phyloP scores from a whole-genome alignment of 2,113 vertebrate genomes.

The Hypomesus transpacificus region DNA sequence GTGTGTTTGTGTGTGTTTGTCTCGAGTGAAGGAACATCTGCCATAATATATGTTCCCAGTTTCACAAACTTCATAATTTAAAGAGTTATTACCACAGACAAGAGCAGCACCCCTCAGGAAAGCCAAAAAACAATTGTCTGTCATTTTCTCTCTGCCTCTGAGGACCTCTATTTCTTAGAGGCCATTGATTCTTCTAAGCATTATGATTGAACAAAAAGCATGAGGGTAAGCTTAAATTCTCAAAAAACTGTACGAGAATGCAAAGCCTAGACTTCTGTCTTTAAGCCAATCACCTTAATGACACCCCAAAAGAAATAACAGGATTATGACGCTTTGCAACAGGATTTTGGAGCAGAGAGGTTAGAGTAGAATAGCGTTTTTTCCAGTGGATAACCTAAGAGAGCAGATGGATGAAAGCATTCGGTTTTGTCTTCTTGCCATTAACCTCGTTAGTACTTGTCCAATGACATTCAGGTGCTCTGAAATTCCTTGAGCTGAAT shows the following conservation, averaged over 20 bases:
- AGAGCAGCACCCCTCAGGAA: slow-evolving; percentile 7
- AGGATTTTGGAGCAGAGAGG: neutral
- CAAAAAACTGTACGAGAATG: no score
- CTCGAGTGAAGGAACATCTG: slow-evolving; percentile 6
- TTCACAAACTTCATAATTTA: slow-evolving; percentile 3
- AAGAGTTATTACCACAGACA: slow-evolving; percentile 25
- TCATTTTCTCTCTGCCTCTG: slow-evolving; percentile 20
- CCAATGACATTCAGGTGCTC: neutral
- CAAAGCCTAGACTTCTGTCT: neutral
- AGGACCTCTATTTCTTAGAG: neutral
- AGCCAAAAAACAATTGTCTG: neutral
- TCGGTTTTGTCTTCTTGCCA: no score
- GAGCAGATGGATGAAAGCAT: no score
- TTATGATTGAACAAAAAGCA: no score
- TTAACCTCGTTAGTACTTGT: neutral
- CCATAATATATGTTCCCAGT: slow-evolving; percentile 20
- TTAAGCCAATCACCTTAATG: slow-evolving; percentile 20
- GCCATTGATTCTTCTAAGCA: no score
- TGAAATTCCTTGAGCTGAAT: neutral
- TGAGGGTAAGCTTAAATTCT: no score
- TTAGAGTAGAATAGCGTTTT: neutral
- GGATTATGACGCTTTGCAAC: neutral
- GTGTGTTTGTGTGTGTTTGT: neutral
- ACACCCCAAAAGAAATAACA: slow-evolving; percentile 18
- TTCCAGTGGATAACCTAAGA: no score